These are phyloP conservation scores for Genyomyrus donnyi DNA, from an alignment of 2,113 vertebrate genomes.

Conservation along the genomic window DNA sequence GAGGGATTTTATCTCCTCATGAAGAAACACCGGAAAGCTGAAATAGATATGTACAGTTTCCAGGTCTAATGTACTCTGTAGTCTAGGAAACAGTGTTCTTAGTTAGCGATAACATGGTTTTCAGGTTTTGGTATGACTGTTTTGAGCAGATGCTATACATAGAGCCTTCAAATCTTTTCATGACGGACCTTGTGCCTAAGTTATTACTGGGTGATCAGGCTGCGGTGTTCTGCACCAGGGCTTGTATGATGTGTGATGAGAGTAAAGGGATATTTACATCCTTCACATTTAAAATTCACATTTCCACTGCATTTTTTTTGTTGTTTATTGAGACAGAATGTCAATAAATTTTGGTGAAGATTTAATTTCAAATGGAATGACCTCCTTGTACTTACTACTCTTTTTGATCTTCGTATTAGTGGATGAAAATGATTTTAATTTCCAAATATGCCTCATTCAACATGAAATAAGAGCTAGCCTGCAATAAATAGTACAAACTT, in stretches of 20 bases:
- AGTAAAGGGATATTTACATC: neutral
- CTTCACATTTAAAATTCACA: neutral
- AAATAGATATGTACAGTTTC: neutral
- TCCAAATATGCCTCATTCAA: neutral
- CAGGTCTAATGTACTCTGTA: neutral
- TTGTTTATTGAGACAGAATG: neutral
- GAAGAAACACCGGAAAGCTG: neutral
- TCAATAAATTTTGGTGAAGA: neutral
- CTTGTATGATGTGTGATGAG: neutral
- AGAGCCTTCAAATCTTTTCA: neutral
- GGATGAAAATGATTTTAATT: neutral
- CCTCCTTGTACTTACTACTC: neutral
- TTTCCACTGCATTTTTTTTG: neutral
- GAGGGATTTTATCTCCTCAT: neutral
- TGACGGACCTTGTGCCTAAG: neutral
- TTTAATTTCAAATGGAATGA: neutral
- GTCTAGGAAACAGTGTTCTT: neutral
- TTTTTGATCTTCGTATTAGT: neutral
- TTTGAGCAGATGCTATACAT: neutral
- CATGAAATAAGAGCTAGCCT: neutral
- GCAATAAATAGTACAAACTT: neutral
- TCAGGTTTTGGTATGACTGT: neutral
- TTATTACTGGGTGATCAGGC: neutral
- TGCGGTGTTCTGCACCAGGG: neutral
- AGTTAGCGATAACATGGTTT: neutral